Base-by-base conservation (phyloP, 1,140 invertebrate genomes). In the Bombus waltoni region DNA sequence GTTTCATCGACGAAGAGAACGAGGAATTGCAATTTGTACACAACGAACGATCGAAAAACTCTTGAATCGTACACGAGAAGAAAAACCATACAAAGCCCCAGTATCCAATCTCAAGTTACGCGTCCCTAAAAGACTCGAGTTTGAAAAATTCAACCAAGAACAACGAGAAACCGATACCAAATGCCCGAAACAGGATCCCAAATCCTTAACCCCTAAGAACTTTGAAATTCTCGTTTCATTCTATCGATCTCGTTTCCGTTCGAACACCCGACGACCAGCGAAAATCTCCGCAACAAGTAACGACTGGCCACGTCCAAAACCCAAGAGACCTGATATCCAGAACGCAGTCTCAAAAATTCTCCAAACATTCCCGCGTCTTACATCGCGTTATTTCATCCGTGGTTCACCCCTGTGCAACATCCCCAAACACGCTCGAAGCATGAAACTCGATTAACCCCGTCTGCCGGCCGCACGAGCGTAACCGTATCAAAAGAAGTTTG, bases 371-470 rank as follows among this genome's bases (percentile, higher is more conserved):
- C 18, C 66, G 8, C 18, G 35, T 35, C 73, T 65, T 42, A 32
- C 25, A 10, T 35, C 2, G 25, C 59, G 35, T 79, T 79, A 42
- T 47, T 38, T 32, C 42, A 22, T n/a, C 15, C 9, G 28, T 22
- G 40, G 8, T 18, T 79, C 76, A 77, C 10, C 57, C 59, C 38
- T 18, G 3, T 25, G 40, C 6, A 42, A 42, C 76, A 53, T 80
- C 59, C 75, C 75, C 75, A 62, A 66, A 62, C 57, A 77, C 75
- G 22, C 11, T 76, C 53, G 57, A 32, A 78, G 40, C 75, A 78
- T 78, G 75, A 80, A 80, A 80, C 78, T 70, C 65, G 78, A 80
- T 80, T 70, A 80, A 80, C 65, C 65, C 75, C 40, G 75, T 65
- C 75, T 78, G 62, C 57, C 44, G 44, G 22, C n/a, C 73, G 44